Base-by-base conservation (phyloP, 2,888 invertebrate species). In the Anorthoa munda region DNA sequence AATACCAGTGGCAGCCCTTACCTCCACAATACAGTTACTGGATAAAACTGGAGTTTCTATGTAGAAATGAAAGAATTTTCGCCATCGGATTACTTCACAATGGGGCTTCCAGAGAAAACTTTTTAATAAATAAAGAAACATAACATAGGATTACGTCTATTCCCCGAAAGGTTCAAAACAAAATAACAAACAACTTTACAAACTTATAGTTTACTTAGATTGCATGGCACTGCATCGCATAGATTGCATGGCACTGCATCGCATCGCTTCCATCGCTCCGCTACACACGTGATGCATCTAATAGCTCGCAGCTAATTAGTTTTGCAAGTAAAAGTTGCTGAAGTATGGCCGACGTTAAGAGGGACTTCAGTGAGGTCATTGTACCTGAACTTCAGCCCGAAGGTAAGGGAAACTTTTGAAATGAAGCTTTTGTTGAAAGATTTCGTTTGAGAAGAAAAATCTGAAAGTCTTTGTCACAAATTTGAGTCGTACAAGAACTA, bases 231-330 rank as follows among this genome's bases (percentile, higher is more conserved):
- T 11, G 11, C 23, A 18, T 58, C 17, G 45, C 18, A 55, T 77
- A 39, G 1, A 39, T 39, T 9, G 23, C 18, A 50, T 18, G 59
- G 31, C 15, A 23, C 11, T 11, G 11, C 23, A 18, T 58, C 17
- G 45, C 18, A 55, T 77, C 9, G 55, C 73, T 66, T 7, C 1
- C 17, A 5, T 21, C 9, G 13, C 18, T 21, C 23, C 39, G 3
- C 18, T 48, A 0, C 13, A 18, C 45, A n/a, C 9, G 23, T n/a
- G 9, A 26, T 61, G 81, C 70, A 80, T 77, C 66, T 59, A 45
- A 60, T 65, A 77, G 61, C 56, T 46, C 18, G 50, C 79, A 67
- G 58, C 46, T 82, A 81, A 82, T 82, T 82, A 82, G 53, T 81
- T 70, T 55, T n/a, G 63, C 78, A 21, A 18, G 26, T 59, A n/a